Conservation (phyloP, 1,140 invertebrate genomes). For the Thrips palmi region DNA sequence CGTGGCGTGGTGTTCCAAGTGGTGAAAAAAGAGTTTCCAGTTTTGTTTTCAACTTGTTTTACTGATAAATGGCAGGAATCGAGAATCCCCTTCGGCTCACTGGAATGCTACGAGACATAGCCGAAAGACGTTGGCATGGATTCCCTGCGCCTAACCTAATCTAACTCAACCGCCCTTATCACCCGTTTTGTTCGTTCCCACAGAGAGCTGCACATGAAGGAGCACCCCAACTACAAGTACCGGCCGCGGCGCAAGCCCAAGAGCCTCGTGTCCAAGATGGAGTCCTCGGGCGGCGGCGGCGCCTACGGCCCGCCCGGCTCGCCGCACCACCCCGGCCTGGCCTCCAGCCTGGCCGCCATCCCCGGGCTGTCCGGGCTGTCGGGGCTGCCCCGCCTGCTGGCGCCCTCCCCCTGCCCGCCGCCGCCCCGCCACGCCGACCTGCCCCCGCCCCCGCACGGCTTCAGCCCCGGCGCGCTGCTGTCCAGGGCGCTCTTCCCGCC, state of each 20-base stretch:
- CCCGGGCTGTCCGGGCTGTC: too few relatives aligned
- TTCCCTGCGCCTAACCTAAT: conserved; percentile 5
- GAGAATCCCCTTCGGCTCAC: too few relatives aligned
- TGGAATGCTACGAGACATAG: too few relatives aligned
- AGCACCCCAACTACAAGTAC: conserved; percentile 92
- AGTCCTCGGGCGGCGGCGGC: conserved; percentile 44
- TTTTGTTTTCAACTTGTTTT: too few relatives aligned
- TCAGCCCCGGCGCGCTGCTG: conserved; percentile 38
- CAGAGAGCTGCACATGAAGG: conserved; percentile 92
- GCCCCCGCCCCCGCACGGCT: conserved; percentile 35
- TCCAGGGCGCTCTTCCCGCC: conserved; percentile 44
- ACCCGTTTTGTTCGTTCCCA: conserved; percentile 16
- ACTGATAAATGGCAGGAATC: too few relatives aligned
- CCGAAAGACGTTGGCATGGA: conserved; percentile 13
- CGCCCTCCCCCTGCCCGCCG: conserved; percentile 23
- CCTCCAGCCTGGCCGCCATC: too few relatives aligned
- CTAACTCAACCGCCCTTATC: not conserved
- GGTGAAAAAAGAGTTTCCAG: too few relatives aligned
- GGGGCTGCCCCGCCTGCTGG: conserved; percentile 30
- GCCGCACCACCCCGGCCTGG: conserved; percentile 38
- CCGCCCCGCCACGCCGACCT: conserved; percentile 33
- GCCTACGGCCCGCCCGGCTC: too few relatives aligned
- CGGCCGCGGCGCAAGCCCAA: conserved; percentile 83
- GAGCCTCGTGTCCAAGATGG: conserved; percentile 41
- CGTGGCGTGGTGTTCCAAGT: too few relatives aligned